Base-by-base conservation (phyloP, 1,140 invertebrate species). In the Phymastichus coffea region DNA sequence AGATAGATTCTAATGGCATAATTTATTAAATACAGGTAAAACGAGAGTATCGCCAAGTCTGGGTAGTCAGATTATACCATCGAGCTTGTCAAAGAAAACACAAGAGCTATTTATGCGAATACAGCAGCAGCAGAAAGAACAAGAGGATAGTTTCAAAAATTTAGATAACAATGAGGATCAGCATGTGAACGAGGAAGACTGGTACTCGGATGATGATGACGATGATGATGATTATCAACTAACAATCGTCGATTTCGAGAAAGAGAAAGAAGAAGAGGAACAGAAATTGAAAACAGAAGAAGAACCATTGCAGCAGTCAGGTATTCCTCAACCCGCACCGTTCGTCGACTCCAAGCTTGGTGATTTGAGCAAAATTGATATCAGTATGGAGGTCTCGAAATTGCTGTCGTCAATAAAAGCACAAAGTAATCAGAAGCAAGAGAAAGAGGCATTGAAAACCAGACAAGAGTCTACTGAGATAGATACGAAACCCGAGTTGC, bases 301-400 rank as follows among this genome's bases (percentile, higher is more conserved):
- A 15, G 59, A 70, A 4, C 12, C 44, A 15, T n/a, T 23, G 14
- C 55, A 64, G 14, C 41, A 67, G 0, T 35, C 63, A 1, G 63
- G 60, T 38, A 68, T 80, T 43, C 78, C 78, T 0, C 76, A 79
- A 6, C 77, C 77, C 6, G 76, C 77, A 7, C 75, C 68, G 26
- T 76, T 87, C 23, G 80, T 87, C n/a, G 86, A 84, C 63, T n/a
- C n/a, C n/a, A 86, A 84, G 71, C 66, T 87, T 14, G 86, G 86
- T 10, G 86, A 89, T 70, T 75, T 89, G 15, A 88, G 86, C 22
- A 88, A 88, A 75, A 88, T 90, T 51, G 87, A 88, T 64, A 88
- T 89, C 23, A 87, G 85, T 30, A 86, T 85, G 47, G 86, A 89
- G 66, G 86, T 89, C 2, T 86, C 86, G 1, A 88, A 88, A 70